A percentile compares a stretch with the other conserved stretches of the same genome.
phyloP scores from a whole-genome alignment of 2,113 vertebrate genomes.

The Catagonus wagneri region DNA sequence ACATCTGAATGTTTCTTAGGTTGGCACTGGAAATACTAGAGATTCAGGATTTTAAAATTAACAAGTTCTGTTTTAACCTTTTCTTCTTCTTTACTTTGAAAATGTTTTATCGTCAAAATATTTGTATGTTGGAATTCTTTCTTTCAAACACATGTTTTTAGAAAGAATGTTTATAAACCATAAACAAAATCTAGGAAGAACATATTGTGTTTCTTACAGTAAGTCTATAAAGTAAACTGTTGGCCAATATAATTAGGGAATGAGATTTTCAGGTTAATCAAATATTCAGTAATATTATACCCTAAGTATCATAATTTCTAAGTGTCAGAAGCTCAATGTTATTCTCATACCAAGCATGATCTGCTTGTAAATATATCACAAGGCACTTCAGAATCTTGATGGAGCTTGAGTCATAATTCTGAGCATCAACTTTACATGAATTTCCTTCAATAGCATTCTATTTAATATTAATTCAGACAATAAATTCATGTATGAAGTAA shows the following conservation, averaged over 20 bases:
- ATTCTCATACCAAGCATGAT: background rate
- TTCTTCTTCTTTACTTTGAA: constrained; percentile 61
- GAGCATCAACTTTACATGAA: background rate
- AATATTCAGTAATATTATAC: background rate
- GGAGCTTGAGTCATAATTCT: constrained; percentile 13
- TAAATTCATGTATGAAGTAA: background rate
- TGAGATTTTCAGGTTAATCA: constrained; percentile 46
- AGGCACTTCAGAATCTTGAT: background rate
- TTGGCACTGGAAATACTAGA: constrained; percentile 20
- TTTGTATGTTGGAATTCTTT: constrained; percentile 14
- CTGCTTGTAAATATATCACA: background rate
- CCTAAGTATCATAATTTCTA: background rate
- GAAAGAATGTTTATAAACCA: constrained; percentile 62
- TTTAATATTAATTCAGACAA: background rate
- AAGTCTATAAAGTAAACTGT: constrained; percentile 34
- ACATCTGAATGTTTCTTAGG: constrained; percentile 61
- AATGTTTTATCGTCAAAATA: constrained; percentile 49
- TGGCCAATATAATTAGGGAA: background rate
- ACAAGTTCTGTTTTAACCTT: constrained; percentile 60
- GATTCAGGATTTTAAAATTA: constrained; percentile 58
- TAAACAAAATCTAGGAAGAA: constrained; percentile 60
- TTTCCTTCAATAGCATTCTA: background rate
- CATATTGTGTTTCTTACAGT: constrained; percentile 21
- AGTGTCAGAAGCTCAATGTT: background rate
- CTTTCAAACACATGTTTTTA: constrained; percentile 59